These are phyloP conservation scores for Drosophila baimaii DNA, from an alignment of 1,140 invertebrate genomes.

Conservation along the genomic window DNA sequence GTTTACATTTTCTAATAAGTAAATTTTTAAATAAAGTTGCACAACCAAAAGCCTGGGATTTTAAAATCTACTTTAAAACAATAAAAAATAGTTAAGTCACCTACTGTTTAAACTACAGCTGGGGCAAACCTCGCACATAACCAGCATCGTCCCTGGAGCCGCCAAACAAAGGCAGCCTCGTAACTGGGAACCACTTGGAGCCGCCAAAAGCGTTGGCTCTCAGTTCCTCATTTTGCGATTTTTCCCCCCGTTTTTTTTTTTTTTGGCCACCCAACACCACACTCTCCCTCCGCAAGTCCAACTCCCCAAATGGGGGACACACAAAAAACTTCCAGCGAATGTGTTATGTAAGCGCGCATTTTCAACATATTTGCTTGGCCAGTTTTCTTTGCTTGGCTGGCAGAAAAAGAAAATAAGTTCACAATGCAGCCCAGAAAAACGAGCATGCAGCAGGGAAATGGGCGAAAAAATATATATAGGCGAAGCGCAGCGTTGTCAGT, in stretches of 20 bases:
- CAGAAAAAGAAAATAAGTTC: constrained; percentile 48
- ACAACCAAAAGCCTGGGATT: background rate
- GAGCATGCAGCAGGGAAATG: constrained; percentile 12
- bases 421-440: constrained; percentile 53
- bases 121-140: constrained; percentile 16
- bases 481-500: constrained; percentile 36
- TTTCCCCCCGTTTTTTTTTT: constrained; percentile 11
- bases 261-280: constrained; percentile 42
- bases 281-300: constrained; percentile 22
- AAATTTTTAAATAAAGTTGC: background rate
- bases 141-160: constrained; percentile 30
- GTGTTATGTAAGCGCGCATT: constrained; percentile 75
- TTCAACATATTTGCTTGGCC: constrained; percentile 54
- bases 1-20: too few relatives aligned
- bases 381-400: constrained; percentile 62
- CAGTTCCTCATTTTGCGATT: constrained; percentile 8
- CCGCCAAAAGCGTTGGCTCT: constrained; percentile 24
- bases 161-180: constrained; percentile 50
- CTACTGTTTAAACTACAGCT: background rate
- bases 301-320: constrained; percentile 41
- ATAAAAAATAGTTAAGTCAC: background rate
- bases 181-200: constrained; percentile 46
- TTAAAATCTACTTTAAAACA: background rate
- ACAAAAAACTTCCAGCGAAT: constrained; percentile 44
- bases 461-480: constrained; percentile 24